Evolutionary conservation across 2,797 vertebrate species (phyloP).

Genomic region (Pampus argenteus): DNA sequence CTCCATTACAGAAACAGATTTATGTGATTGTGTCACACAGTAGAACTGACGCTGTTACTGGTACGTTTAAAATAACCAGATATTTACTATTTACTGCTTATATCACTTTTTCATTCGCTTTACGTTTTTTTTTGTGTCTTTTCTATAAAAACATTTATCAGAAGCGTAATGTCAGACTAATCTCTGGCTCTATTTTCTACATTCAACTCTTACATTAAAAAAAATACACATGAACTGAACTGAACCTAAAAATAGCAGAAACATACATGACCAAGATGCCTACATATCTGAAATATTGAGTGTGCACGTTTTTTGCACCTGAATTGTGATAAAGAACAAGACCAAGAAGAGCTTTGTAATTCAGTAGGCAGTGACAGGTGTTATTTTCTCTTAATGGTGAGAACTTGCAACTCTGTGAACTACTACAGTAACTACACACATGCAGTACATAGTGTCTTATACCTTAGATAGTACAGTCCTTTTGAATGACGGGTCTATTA

Average conservation of each 20-base stretch:
- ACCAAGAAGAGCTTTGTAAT: conserved; percentile 42
- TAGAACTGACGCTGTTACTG: conserved; percentile 14
- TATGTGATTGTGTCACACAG: conserved; percentile 23
- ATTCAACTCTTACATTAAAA: not conserved
- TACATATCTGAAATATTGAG: not conserved
- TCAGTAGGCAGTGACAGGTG: too few species aligned
- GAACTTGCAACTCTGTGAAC: not conserved
- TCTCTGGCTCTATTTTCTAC: not conserved
- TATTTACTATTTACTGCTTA: conserved; percentile 11
- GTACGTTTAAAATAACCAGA: conserved; percentile 18
- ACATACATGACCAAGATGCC: not conserved
- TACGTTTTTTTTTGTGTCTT: not conserved
- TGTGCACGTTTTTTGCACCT: not conserved
- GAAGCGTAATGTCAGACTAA: conserved; percentile 5
- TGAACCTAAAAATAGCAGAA: not conserved
- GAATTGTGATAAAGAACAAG: conserved; percentile 2
- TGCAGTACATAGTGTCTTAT: conserved; percentile 12
- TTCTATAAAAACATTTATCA: not conserved
- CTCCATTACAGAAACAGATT: conserved; percentile 40
- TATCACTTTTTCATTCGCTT: not conserved
- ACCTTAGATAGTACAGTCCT: conserved; percentile 20
- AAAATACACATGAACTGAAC: not conserved
- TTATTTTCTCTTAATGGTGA: too few species aligned
- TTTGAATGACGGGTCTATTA: conserved; percentile 33
- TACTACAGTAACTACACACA: not conserved